phyloP scores from a whole-genome alignment of 2,113 vertebrate species.

The Sebastes schlegelii region DNA sequence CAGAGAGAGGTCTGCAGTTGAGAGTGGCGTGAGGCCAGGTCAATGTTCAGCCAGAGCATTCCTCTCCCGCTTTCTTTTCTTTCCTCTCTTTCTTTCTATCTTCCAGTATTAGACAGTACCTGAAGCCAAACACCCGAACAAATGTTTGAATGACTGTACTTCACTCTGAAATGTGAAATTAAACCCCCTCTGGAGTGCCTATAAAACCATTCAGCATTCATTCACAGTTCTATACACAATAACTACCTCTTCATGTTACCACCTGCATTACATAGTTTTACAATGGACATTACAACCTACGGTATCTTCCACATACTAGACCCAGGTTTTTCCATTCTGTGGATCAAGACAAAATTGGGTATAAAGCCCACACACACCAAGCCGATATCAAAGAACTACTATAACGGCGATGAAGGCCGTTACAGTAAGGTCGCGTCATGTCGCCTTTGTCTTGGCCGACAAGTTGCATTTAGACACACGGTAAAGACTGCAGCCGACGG shows the following conservation, averaged over 20 bases:
- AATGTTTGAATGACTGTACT: conserved; percentile 21
- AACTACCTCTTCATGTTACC: background rate
- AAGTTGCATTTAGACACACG: too few species aligned
- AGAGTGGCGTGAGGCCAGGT: conserved; percentile 75
- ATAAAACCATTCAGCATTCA: conserved; percentile 1
- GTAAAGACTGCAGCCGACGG: too few species aligned
- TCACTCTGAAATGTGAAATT: background rate
- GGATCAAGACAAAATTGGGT: too few species aligned
- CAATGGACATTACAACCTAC: background rate
- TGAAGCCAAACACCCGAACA: conserved; percentile 64
- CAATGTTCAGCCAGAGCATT: conserved; percentile 83
- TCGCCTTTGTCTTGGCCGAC: too few species aligned
- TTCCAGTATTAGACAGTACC: conserved; percentile 44
- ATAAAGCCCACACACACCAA: too few species aligned
- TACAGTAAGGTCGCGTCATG: too few species aligned
- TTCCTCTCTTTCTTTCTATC: conserved; percentile 10
- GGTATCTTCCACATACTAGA: background rate
- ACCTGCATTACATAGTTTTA: background rate
- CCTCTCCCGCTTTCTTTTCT: conserved; percentile 48
- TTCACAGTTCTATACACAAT: background rate
- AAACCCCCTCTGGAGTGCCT: background rate
- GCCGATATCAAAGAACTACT: too few species aligned
- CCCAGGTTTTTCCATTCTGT: background rate
- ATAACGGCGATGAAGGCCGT: too few species aligned
- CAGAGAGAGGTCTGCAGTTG: conserved; percentile 52